Base-by-base conservation (phyloP, 2,888 invertebrate genomes). In the Ectobius pallidus region DNA sequence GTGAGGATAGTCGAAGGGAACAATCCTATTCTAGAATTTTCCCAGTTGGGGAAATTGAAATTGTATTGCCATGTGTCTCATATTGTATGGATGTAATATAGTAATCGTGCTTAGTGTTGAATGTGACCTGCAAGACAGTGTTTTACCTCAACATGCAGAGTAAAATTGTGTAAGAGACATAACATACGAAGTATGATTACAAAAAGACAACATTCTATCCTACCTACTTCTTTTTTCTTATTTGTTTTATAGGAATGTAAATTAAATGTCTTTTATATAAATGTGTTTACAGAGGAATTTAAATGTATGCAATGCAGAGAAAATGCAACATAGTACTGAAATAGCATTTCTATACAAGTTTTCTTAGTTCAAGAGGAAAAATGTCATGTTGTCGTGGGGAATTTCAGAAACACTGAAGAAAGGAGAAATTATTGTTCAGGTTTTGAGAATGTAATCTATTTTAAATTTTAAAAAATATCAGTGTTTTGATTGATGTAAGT, bases 191-290 rank as follows among this genome's bases (percentile, higher is more conserved):
- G 20, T 52, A 9, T 6, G 2, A 25, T 52, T 52, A 22, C n/a
- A 52, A 3, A 52, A 22, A 25, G 18, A 46, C 46, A 46, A 1
- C 46, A 1, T 46, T 3, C n/a, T 46, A 18, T 46, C 18, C 20
- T n/a, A 46, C 11, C 25, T 22, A 20, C 0, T 25, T 22, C 18
- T 20, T 49, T 0, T 14, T 52, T 0, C 25, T 52, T 4, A 4
- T 9, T 25, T 25, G 9, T 22, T 52, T 6, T 4, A 52, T 52
- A 52, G 25, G 25, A 1, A 22, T 7, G 25, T 52, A 22, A 52
- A 52, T 25, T 52, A 52, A 22, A 52, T 52, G 52, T 52, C 52
- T 52, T 52, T 52, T 52, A 52, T 52, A 52, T 52, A 52, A 20
- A 52, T 52, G 25, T 52, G 25, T 52, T 52, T 4, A 52, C 20